Conservation (phyloP, 2,113 vertebrate genomes). For the Myrmecobius fasciatus region DNA sequence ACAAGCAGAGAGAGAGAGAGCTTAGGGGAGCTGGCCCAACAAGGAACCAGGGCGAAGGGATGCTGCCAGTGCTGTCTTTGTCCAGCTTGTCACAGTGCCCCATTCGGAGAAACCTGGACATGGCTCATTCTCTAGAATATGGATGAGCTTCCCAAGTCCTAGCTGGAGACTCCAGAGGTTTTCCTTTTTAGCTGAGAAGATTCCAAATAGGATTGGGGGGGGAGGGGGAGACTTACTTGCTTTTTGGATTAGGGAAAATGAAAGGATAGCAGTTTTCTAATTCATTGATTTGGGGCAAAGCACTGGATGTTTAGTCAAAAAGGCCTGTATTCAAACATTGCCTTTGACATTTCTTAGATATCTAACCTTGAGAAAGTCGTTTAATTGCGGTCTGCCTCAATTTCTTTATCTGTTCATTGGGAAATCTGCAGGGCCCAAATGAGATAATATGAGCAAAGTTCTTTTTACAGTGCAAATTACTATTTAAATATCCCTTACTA, state of each 20-base stretch:
- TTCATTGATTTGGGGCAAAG: neutral
- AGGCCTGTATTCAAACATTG: neutral
- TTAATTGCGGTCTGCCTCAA: neutral
- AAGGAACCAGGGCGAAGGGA: neutral
- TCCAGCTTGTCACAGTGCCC: neutral
- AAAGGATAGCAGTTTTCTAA: neutral
- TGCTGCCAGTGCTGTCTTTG: neutral
- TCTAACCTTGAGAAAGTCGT: neutral
- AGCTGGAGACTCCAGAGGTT: neutral
- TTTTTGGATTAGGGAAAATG: constrained; percentile 3
- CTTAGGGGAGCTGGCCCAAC: constrained; percentile 14
- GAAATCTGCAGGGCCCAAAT: neutral
- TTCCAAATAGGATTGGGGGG: neutral
- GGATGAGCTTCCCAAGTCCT: neutral
- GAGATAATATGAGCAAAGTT: neutral
- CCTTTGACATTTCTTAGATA: neutral
- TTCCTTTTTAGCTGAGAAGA: neutral
- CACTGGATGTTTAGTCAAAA: neutral
- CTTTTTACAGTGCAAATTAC: neutral
- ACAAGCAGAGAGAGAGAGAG: neutral
- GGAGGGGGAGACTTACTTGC: neutral
- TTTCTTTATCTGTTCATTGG: neutral
- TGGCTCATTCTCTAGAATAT: neutral
- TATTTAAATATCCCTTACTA: neutral
- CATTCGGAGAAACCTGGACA: neutral